Percentiles rank a stretch among this genome's conserved stretches.
Conservation (phyloP, 2,113 vertebrate genomes). For the Canis aureus region DNA sequence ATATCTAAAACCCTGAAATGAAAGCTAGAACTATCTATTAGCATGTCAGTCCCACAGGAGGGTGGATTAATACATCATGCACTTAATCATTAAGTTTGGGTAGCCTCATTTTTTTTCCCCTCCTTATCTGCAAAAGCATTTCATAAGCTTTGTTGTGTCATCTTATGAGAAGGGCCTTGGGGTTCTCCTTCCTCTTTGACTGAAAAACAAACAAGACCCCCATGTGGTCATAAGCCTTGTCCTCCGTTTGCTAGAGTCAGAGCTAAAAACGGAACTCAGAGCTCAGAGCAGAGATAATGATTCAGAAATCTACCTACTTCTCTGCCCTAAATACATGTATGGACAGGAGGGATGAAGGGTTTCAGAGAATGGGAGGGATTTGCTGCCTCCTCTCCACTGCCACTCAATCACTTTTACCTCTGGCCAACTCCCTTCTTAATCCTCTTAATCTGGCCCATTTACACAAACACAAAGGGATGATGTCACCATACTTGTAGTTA, state of each 20-base stretch:
- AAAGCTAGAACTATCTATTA: not conserved
- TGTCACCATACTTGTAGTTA: slow-evolving; percentile 29
- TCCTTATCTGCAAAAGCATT: not conserved
- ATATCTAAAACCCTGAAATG: not conserved
- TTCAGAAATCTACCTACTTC: not conserved
- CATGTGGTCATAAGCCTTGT: not conserved
- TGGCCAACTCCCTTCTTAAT: slow-evolving; percentile 65
- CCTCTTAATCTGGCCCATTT: slow-evolving; percentile 68
- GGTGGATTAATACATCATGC: not conserved
- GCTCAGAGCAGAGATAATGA: not conserved
- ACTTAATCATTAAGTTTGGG: slow-evolving; percentile 20
- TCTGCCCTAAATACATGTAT: not conserved
- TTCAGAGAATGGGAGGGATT: not conserved
- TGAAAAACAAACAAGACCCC: not conserved
- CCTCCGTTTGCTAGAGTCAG: not conserved
- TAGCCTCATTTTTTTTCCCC: not conserved
- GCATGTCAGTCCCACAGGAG: not conserved
- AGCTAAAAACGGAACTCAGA: slow-evolving; percentile 25
- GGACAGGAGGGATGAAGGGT: not conserved
- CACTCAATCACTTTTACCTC: slow-evolving; percentile 49
- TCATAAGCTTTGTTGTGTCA: not conserved
- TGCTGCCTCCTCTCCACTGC: not conserved
- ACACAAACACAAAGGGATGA: slow-evolving; percentile 65
- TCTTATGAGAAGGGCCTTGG: not conserved
- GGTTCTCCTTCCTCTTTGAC: not conserved